Conservation (phyloP, 2,113 vertebrate species). For the Arvicanthis niloticus region DNA sequence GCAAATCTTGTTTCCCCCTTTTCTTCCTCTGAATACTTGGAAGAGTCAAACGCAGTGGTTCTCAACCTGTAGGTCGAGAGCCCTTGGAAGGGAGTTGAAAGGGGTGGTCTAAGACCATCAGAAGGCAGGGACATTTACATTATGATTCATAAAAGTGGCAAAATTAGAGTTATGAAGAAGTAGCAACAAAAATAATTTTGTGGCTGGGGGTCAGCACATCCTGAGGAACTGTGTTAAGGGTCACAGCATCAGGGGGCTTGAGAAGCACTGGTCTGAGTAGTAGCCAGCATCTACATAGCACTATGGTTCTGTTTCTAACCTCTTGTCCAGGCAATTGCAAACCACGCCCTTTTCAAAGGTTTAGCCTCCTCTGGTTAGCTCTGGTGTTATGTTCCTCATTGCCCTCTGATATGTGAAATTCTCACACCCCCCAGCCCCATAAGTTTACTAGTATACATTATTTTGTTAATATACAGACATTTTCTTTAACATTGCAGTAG, state of each 20-base stretch:
- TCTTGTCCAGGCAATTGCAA: not conserved
- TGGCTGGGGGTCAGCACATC: not conserved
- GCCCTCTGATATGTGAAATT: not conserved
- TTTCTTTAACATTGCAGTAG: not conserved
- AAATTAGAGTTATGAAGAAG: not conserved
- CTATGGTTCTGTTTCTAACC: not conserved
- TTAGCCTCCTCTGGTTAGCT: not conserved
- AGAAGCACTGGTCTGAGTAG: not conserved
- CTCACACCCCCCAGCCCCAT: not conserved
- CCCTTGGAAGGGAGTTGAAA: too few relatives aligned
- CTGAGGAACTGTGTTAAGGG: not conserved
- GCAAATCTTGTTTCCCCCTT: rapidly evolving
- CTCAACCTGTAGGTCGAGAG: too few relatives aligned
- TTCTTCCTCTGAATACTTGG: not conserved
- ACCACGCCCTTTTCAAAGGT: not conserved
- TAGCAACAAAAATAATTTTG: not conserved
- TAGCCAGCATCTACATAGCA: not conserved
- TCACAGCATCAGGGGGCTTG: not conserved
- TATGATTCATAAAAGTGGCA: not conserved
- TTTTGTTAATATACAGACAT: not conserved
- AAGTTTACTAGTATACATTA: not conserved
- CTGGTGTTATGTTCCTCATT: not conserved
- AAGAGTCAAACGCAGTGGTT: not conserved
- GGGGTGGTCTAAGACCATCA: not conserved
- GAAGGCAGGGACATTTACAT: not conserved